Percentiles rank a stretch among this genome's conserved stretches.
phyloP scores from a whole-genome alignment of 2,888 invertebrate genomes.

The Agapetus fuscipes region DNA sequence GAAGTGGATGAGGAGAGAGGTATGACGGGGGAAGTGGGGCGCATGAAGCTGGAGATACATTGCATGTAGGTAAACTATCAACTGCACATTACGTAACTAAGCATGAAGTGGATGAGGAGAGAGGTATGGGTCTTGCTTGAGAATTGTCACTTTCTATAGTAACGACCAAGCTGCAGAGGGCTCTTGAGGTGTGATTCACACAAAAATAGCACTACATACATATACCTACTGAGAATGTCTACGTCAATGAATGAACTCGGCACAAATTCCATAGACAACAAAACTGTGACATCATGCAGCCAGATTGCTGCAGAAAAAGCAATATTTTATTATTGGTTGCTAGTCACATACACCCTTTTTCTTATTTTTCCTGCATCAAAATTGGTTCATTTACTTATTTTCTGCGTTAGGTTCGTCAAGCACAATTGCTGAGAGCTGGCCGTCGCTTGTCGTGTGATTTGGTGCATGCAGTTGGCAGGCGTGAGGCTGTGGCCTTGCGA shows the following conservation, averaged over 20 bases:
- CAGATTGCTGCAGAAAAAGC: no score
- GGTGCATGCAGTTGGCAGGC: conserved; percentile 36
- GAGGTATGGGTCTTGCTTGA: no score
- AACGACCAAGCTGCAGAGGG: no score
- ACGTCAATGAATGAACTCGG: no score
- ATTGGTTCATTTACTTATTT: neutral
- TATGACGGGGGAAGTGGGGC: conserved; percentile 59
- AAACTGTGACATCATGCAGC: no score
- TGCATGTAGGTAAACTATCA: conserved; percentile 59
- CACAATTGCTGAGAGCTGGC: conserved; percentile 19
- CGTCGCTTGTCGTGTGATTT: conserved; percentile 39
- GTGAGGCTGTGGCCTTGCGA: conserved; percentile 37
- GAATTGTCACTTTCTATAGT: no score
- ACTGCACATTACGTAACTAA: neutral
- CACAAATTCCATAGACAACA: no score
- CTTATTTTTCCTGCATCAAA: neutral
- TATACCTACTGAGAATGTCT: no score
- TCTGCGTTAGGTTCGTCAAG: conserved; percentile 10
- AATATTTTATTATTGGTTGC: neutral
- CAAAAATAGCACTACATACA: no score
- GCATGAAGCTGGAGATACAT: conserved; percentile 74
- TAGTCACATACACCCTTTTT: neutral
- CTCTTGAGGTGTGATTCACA: no score
- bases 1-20: conserved; percentile 56
- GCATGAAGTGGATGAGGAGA: no score